These are phyloP conservation scores for Rhineura floridana DNA, from an alignment of 2,113 vertebrate genomes.

Conservation along the genomic window DNA sequence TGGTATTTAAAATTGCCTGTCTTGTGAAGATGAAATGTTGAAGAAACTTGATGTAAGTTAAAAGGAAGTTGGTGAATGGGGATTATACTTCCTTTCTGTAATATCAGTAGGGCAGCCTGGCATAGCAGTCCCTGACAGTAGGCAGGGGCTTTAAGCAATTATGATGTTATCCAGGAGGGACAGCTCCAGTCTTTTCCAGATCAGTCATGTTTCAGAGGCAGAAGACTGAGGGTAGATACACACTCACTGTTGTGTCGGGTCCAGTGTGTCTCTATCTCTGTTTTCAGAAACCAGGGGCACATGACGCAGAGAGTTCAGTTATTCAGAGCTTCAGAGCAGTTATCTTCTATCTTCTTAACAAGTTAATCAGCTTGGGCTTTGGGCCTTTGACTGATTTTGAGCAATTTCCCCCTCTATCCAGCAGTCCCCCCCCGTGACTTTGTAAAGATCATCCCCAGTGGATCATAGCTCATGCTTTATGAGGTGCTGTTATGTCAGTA, in stretches of 20 bases:
- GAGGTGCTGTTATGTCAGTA: not conserved
- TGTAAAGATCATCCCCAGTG: not conserved
- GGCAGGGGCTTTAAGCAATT: not conserved
- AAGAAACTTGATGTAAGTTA: conserved; percentile 23
- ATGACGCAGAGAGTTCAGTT: too few species aligned
- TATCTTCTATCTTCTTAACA: not conserved
- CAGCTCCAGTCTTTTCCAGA: not conserved
- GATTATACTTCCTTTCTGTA: conserved; percentile 43
- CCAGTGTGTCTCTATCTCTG: too few species aligned
- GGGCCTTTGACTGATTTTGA: too few species aligned
- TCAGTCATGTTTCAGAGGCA: not conserved
- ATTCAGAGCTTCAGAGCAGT: not conserved
- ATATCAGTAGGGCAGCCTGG: not conserved
- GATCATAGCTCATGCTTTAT: not conserved
- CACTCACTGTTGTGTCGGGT: too few species aligned
- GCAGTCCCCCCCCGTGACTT: too few species aligned
- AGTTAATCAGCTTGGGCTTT: not conserved
- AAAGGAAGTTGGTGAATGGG: conserved; percentile 26
- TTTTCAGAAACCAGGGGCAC: too few species aligned
- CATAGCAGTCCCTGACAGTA: not conserved
- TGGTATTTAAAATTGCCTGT: conserved; percentile 58
- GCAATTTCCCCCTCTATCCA: too few species aligned
- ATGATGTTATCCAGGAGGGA: not conserved
- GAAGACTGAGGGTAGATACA: too few species aligned
- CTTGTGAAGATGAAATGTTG: conserved; percentile 36